These are phyloP conservation scores for Stigmatopora nigra DNA, from an alignment of 2,113 vertebrate genomes.

Conservation along the genomic window DNA sequence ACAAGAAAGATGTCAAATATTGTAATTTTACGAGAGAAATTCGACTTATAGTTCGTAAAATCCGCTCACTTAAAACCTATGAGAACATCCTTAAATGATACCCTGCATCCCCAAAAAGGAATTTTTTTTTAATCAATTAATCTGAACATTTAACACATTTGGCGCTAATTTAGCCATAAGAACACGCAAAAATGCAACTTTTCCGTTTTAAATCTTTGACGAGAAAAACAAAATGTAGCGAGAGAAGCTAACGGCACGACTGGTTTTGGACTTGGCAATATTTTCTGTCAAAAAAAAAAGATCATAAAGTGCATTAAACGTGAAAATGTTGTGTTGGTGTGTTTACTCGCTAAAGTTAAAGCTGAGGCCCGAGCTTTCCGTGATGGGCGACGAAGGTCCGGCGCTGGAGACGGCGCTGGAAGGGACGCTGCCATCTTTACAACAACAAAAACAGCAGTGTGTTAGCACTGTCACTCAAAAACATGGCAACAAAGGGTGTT, in stretches of 20 bases:
- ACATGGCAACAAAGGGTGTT: not conserved
- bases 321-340: not conserved
- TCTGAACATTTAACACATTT: not conserved
- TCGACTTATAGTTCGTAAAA: no score
- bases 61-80: not conserved
- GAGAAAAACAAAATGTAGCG: not conserved
- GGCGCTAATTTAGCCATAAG: not conserved
- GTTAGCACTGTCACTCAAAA: not conserved
- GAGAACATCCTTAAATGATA: not conserved
- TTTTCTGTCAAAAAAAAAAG: not conserved
- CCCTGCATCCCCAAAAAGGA: not conserved
- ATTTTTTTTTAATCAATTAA: not conserved
- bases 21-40: no score
- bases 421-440: constrained; percentile 80
- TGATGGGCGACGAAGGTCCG: constrained; percentile 80
- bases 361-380: constrained; percentile 65
- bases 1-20: no score
- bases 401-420: constrained; percentile 86
- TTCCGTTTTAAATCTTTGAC: not conserved
- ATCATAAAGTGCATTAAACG: not conserved
- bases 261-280: not conserved
- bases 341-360: constrained; percentile 78
- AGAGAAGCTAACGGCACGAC: not conserved
- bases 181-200: not conserved
- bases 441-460: constrained; percentile 2